A percentile compares a stretch with the other conserved stretches of the same genome.
phyloP scores from a whole-genome alignment of 53 echinoderm and acorn worm genomes.

The Luidia sarsii region DNA sequence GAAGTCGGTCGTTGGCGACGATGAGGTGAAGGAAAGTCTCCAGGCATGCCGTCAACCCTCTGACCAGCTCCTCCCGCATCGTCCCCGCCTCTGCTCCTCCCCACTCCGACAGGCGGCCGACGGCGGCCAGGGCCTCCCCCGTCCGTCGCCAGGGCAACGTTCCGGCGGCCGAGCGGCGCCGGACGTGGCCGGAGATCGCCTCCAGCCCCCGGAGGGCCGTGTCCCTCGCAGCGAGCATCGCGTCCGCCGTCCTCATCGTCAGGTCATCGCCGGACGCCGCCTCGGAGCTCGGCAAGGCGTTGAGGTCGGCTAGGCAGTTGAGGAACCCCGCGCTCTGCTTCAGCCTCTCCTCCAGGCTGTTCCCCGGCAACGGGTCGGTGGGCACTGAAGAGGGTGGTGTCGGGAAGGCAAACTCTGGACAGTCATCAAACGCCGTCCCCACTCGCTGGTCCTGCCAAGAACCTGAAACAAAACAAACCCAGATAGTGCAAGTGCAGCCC shows the following conservation, averaged over 20 bases:
- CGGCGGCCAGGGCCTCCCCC: constrained; percentile 33
- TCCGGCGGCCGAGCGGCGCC: not conserved
- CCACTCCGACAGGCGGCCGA: constrained; percentile 19
- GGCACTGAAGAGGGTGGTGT: constrained; percentile 66
- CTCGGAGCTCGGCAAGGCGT: constrained; percentile 18
- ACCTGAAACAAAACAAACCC: constrained; percentile 5
- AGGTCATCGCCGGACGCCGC: not conserved
- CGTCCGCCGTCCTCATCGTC: not conserved
- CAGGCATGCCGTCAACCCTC: constrained; percentile 4
- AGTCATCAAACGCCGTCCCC: not conserved
- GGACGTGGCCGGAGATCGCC: not conserved
- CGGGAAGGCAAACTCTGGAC: constrained; percentile 28
- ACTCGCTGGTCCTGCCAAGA: not conserved
- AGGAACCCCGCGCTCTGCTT: constrained; percentile 50
- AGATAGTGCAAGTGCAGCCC: too few species aligned
- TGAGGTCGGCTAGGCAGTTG: constrained; percentile 36
- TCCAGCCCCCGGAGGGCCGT: constrained; percentile 5
- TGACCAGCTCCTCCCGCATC: constrained; percentile 13
- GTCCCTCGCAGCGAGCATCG: not conserved
- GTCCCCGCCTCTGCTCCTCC: not conserved
- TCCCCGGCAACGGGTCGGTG: not conserved
- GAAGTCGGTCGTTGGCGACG: not conserved
- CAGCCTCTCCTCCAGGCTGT: constrained; percentile 5
- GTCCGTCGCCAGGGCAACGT: constrained; percentile 47
- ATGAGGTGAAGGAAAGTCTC: constrained; percentile 21